Evolutionary conservation across 1,140 invertebrate species (phyloP).

Genomic region (Helicorthomorpha holstii): DNA sequence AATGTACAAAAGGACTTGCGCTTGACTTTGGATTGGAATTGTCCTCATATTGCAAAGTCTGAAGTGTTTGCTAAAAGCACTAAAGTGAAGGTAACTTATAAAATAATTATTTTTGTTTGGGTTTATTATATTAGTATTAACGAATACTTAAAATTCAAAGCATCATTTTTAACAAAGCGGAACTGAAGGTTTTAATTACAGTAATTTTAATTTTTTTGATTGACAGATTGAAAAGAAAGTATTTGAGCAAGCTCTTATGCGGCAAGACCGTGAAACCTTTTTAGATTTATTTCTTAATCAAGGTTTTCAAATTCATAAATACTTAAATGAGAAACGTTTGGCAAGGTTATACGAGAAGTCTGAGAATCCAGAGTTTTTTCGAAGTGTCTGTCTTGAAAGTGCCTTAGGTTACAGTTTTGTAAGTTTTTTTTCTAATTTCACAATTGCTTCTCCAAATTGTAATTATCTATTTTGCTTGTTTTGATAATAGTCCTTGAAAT

Average conservation of each 20-base stretch:
- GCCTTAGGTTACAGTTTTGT: constrained; percentile 22
- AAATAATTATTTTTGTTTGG: background rate
- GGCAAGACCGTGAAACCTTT: constrained; percentile 27
- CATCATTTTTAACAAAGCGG: too few species aligned
- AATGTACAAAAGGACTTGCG: constrained; percentile 23
- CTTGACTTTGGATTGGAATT: constrained; percentile 30
- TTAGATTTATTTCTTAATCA: constrained; percentile 28
- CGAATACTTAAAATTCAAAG: too few species aligned
- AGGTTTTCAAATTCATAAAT: constrained; percentile 27
- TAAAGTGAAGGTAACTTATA: background rate
- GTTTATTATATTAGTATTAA: background rate
- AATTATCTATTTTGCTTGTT: background rate
- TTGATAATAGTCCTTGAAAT: constrained; percentile 3
- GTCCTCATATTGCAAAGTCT: constrained; percentile 24
- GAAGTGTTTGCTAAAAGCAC: constrained; percentile 21
- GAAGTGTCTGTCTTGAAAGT: constrained; percentile 24
- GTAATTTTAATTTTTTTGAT: background rate
- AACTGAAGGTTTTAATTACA: too few species aligned
- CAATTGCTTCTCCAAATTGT: background rate
- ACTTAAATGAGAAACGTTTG: constrained; percentile 22
- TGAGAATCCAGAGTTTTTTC: constrained; percentile 28
- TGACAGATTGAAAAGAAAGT: constrained; percentile 25
- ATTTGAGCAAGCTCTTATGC: constrained; percentile 26
- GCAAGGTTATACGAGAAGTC: constrained; percentile 23
- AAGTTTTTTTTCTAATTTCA: constrained; percentile 1